Evolutionary conservation across 1,140 invertebrate species (phyloP).

Genomic region (Kradibia gibbosae): DNA sequence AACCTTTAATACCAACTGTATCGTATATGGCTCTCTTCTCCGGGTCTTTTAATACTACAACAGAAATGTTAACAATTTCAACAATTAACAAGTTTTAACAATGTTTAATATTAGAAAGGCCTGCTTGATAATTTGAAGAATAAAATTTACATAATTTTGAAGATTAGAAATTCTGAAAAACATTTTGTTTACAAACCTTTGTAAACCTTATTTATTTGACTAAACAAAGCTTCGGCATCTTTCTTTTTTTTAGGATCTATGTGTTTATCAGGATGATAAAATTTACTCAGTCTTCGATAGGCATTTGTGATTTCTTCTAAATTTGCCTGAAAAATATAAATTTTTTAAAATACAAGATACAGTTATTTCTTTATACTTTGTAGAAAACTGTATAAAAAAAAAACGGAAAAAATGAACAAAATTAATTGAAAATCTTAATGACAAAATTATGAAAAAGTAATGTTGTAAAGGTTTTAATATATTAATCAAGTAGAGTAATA

Average conservation of each 20-base stretch:
- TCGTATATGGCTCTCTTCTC: conserved; percentile 88
- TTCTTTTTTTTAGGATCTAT: conserved; percentile 83
- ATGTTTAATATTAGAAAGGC: too few relatives aligned
- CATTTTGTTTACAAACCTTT: conserved; percentile 78
- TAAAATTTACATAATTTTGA: neutral
- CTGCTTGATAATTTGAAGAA: neutral
- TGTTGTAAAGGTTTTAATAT: too few relatives aligned
- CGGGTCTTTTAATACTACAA: conserved; percentile 82
- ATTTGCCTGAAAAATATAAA: conserved; percentile 79
- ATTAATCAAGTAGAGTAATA: neutral
- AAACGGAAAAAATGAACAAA: too few relatives aligned
- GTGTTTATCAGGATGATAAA: conserved; percentile 98
- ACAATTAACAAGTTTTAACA: neutral
- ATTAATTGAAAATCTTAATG: too few relatives aligned
- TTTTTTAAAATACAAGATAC: neutral
- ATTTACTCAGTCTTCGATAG: conserved; percentile 88
- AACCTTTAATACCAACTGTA: conserved; percentile 82
- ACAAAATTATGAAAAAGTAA: too few relatives aligned
- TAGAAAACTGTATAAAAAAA: too few relatives aligned
- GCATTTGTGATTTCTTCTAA: conserved; percentile 92
- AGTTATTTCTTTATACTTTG: neutral
- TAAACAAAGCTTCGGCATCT: conserved; percentile 92
- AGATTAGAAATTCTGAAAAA: neutral
- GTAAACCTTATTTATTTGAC: conserved; percentile 92
- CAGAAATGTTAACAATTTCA: neutral